Base-by-base conservation (phyloP, 2,888 invertebrate species). In the Saturnia pavonia region DNA sequence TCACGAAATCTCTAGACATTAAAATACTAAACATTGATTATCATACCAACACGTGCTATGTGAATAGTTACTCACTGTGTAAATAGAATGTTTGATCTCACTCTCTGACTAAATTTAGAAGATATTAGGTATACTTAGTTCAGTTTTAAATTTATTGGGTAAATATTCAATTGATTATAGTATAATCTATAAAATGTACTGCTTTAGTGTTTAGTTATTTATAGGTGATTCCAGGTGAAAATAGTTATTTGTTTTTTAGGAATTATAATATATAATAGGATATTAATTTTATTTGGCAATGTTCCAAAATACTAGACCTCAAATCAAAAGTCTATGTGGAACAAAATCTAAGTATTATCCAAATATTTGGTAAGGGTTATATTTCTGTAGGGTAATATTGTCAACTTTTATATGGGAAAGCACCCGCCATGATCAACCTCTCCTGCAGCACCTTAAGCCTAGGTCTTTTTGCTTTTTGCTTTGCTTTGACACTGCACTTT, bases 21-120 rank as follows among this genome's bases (percentile, higher is more conserved):
- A 60, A 60, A 60, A 60, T 34, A 60, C 60, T 60, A 25, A 27
- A 60, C 14, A 14, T 54, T 27, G 60, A 27, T 60, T 60, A 60
- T 14, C 27, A 60, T 60, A 14, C 60, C 12, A 8, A 27, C 34
- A 60, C 16, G 14, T 60, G 12, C 27, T 60, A 27, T 34, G 27
- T 42, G 67, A 67, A 67, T 43, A 67, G 42, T 43, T 43, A 67
- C 16, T 22, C 43, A 67, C 45, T 66, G 43, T 43, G 43, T 67
- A 43, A n/a, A 43, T 60, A 60, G 34, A 27, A n/a, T 7, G 1
- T n/a, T 54, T n/a, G n/a, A 6, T 54, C 54, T 54, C 54, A n/a
- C 54, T 54, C n/a, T 22, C n/a, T 0, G 54, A 54, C 54, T 54
- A n/a, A 54, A 54, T 54, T 54, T 54, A 54, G 54, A n/a, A 54